Conservation (phyloP, 2,888 invertebrate genomes). For the Cactoblastis cactorum region DNA sequence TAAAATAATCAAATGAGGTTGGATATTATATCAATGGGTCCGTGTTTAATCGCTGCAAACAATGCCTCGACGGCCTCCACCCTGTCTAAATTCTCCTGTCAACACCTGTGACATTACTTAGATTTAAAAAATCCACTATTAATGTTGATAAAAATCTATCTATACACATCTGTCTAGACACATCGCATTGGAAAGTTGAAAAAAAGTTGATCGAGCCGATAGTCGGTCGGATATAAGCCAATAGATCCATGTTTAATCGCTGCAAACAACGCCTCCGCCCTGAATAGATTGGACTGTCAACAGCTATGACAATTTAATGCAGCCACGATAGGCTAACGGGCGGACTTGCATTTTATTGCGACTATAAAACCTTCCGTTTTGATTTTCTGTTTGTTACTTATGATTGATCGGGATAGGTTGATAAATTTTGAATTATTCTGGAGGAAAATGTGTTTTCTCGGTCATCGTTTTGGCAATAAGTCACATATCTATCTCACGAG, state of each 20-base stretch:
- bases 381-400: not conserved
- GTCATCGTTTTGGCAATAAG: too few relatives aligned
- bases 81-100: conserved; percentile 18
- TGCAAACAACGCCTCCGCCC: conserved; percentile 10
- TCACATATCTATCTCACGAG: too few relatives aligned
- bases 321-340: conserved; percentile 11
- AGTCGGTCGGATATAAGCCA: conserved; percentile 11
- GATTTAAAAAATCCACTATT: too few relatives aligned
- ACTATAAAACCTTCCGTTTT: conserved; percentile 1
- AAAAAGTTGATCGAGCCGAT: conserved; percentile 11
- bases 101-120: conserved; percentile 22
- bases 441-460: too few relatives aligned
- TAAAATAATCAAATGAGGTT: too few relatives aligned
- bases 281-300: conserved; percentile 20
- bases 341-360: conserved; percentile 10
- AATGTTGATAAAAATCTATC: too few relatives aligned
- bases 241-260: conserved; percentile 13
- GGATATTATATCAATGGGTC: conserved; percentile 10
- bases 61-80: conserved; percentile 3
- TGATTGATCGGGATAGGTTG: too few relatives aligned
- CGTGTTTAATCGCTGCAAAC: conserved; percentile 14
- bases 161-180: too few relatives aligned
- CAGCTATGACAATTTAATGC: conserved; percentile 21
- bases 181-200: not conserved
- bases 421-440: too few relatives aligned